These are phyloP conservation scores for Ariopsis seemanni DNA, from an alignment of 2,113 vertebrate species.

Conservation along the genomic window DNA sequence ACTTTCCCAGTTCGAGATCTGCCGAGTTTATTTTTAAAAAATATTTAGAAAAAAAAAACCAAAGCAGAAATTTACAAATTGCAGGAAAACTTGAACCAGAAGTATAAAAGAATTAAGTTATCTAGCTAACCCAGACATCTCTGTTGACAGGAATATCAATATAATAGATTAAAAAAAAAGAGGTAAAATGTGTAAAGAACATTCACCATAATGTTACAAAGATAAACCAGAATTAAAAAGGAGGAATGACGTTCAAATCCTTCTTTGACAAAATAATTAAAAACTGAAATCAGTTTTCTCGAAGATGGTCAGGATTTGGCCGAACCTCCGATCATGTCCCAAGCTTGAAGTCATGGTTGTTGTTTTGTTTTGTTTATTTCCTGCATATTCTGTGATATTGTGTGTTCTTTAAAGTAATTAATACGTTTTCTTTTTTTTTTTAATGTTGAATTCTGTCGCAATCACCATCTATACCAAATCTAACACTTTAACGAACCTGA, in stretches of 20 bases:
- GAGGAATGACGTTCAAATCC: neutral
- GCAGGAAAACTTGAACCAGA: neutral
- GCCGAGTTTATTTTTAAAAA: neutral
- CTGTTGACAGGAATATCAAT: neutral
- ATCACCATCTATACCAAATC: neutral
- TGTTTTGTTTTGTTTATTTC: neutral
- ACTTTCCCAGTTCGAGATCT: conserved; percentile 17
- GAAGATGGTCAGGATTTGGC: neutral
- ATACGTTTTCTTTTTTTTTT: neutral
- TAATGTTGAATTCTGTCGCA: neutral
- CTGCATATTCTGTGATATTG: neutral
- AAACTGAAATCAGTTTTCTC: neutral
- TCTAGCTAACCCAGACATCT: conserved; percentile 6
- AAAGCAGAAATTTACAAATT: neutral
- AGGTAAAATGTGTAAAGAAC: conserved; percentile 14
- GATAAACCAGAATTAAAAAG: neutral
- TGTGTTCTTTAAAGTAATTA: neutral
- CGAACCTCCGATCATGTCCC: neutral
- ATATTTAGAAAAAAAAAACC: neutral
- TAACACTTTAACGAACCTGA: neutral
- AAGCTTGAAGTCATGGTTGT: neutral
- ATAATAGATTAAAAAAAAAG: neutral
- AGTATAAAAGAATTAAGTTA: neutral
- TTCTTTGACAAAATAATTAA: neutral
- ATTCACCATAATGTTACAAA: neutral